Evolutionary conservation across 2,797 vertebrate genomes (phyloP).

Genomic region (Pempheris klunzingeri): DNA sequence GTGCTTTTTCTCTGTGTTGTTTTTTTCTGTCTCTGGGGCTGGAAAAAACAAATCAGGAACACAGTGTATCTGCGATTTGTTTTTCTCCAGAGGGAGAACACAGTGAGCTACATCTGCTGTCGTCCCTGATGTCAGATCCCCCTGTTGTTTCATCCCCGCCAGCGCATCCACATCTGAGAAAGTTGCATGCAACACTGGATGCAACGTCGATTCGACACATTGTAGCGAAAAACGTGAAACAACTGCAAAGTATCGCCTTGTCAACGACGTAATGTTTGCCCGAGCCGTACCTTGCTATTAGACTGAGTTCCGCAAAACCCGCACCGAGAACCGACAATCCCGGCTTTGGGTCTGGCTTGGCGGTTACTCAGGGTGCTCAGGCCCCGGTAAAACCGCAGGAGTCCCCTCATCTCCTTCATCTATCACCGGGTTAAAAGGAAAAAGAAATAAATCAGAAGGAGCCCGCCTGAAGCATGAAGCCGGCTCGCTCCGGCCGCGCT

Average conservation of each 20-base stretch:
- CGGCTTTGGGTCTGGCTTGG: constrained; percentile 67
- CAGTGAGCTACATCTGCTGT: constrained; percentile 43
- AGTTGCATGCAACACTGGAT: constrained; percentile 43
- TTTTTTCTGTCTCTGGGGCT: not conserved
- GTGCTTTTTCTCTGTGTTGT: not conserved
- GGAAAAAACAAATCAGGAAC: constrained; percentile 10
- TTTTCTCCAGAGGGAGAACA: constrained; percentile 8
- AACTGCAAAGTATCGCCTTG: not conserved
- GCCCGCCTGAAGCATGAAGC: constrained; percentile 42
- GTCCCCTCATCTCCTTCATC: constrained; percentile 75
- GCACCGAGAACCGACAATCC: constrained; percentile 75
- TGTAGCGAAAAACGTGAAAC: not conserved
- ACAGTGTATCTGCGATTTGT: constrained; percentile 11
- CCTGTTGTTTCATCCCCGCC: constrained; percentile 11
- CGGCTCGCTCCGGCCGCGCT: constrained; percentile 71
- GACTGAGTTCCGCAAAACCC: constrained; percentile 81
- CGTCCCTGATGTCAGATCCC: constrained; percentile 21
- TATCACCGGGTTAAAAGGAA: constrained; percentile 34
- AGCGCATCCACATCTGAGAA: constrained; percentile 41
- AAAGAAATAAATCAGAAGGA: not conserved
- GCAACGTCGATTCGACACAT: not conserved
- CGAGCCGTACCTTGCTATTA: constrained; percentile 74
- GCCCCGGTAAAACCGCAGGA: constrained; percentile 75
- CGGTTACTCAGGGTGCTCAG: constrained; percentile 69
- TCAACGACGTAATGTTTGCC: constrained; percentile 18